A percentile compares a stretch with the other conserved stretches of the same genome.
phyloP scores from a whole-genome alignment of 2,888 invertebrate species.

The Gymnoscelis rufifasciata region DNA sequence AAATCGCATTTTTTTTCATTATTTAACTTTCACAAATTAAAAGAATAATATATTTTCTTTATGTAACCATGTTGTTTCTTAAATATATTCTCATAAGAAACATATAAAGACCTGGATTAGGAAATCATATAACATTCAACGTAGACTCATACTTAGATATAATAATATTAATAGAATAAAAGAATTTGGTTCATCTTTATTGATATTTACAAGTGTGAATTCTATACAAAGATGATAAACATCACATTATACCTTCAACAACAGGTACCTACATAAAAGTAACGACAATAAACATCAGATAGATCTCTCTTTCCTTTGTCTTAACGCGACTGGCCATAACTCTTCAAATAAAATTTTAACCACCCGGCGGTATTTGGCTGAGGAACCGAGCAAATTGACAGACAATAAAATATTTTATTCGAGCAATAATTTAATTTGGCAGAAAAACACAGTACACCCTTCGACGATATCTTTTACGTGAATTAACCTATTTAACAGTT shows the following conservation, averaged over 20 bases:
- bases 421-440: constrained; percentile 74
- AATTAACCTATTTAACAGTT: constrained; percentile 73
- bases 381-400: constrained; percentile 67
- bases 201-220: too few relatives aligned
- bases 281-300: constrained; percentile 55
- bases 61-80: too few relatives aligned
- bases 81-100: too few relatives aligned
- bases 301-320: constrained; percentile 53
- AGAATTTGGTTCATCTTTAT: too few relatives aligned
- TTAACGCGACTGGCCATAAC: constrained; percentile 48
- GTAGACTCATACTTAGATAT: too few relatives aligned
- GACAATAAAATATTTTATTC: constrained; percentile 78
- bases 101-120: too few relatives aligned
- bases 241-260: background rate
- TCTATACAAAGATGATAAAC: too few relatives aligned
- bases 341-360: constrained; percentile 76
- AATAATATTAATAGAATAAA: too few relatives aligned
- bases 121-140: too few relatives aligned
- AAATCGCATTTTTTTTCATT: too few relatives aligned
- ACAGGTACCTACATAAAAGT: constrained; percentile 14
- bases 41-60: too few relatives aligned
- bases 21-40: too few relatives aligned
- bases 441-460: constrained; percentile 67
- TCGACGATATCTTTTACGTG: constrained; percentile 68
- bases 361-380: constrained; percentile 57